These are phyloP conservation scores for Mongoloraphidia duomilia DNA, from an alignment of 2,888 invertebrate genomes.

Conservation along the genomic window DNA sequence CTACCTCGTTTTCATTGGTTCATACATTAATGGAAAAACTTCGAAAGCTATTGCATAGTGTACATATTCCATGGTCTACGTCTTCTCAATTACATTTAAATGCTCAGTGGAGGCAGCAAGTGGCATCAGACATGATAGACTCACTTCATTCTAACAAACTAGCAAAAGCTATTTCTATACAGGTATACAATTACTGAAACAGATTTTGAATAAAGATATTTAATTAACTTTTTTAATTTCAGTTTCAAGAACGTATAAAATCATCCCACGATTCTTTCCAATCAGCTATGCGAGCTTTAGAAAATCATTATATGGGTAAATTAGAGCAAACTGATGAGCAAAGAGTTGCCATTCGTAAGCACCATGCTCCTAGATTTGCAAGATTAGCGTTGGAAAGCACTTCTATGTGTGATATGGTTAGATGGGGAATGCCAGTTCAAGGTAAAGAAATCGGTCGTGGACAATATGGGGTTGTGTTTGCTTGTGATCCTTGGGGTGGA, in stretches of 20 bases:
- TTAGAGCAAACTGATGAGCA: slow-evolving; percentile 70
- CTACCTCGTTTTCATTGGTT: slow-evolving; percentile 46
- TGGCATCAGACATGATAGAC: slow-evolving; percentile 53
- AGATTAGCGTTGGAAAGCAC: slow-evolving; percentile 69
- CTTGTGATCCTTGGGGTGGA: slow-evolving; percentile 61
- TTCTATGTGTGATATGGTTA: slow-evolving; percentile 62
- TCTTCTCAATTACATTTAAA: slow-evolving; percentile 25
- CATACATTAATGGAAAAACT: slow-evolving; percentile 49
- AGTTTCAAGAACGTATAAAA: slow-evolving; percentile 63
- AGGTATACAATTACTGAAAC: slow-evolving; percentile 24
- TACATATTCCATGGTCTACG: slow-evolving; percentile 44
- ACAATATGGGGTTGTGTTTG: slow-evolving; percentile 80
- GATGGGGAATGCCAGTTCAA: slow-evolving; percentile 54
- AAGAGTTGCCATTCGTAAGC: slow-evolving; percentile 58
- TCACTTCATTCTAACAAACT: slow-evolving; percentile 55
- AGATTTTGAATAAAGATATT: not conserved
- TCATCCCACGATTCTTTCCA: slow-evolving; percentile 67
- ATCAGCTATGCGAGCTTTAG: slow-evolving; percentile 53
- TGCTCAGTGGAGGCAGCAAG: slow-evolving; percentile 54
- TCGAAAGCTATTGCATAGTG: slow-evolving; percentile 44
- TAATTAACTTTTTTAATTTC: slow-evolving; percentile 14
- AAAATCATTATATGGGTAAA: slow-evolving; percentile 52
- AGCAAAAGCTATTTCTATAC: slow-evolving; percentile 53
- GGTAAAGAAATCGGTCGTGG: slow-evolving; percentile 61
- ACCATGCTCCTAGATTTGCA: slow-evolving; percentile 67